Conservation (phyloP, 2,113 vertebrate species). For the Circaetus cinerascens region DNA sequence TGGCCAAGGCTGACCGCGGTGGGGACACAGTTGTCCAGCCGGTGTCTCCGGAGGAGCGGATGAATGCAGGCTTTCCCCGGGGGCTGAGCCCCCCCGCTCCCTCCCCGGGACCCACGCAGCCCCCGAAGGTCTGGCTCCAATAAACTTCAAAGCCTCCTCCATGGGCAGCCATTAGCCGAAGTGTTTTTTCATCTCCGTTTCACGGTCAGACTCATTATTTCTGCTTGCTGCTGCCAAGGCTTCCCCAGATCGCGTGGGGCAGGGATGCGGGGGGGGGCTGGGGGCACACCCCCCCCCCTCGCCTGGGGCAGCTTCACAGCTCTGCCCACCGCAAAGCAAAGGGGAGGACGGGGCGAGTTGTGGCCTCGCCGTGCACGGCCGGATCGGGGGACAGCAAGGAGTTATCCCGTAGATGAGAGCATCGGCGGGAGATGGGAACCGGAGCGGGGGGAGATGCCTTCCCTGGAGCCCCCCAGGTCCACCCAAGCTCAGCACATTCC, state of each 20-base stretch:
- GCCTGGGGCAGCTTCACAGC: neutral
- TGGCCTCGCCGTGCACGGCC: rapidly evolving
- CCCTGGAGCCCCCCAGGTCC: neutral
- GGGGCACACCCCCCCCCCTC: neutral
- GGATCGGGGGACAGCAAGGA: neutral
- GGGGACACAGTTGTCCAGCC: neutral
- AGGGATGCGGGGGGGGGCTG: neutral
- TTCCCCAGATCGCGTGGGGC: neutral
- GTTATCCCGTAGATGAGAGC: too few relatives aligned
- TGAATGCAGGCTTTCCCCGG: neutral
- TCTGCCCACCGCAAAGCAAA: neutral
- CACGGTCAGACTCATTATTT: neutral
- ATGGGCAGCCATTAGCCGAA: neutral
- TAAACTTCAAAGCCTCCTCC: slow-evolving; percentile 25
- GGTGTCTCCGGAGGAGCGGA: rapidly evolving
- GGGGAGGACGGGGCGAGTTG: neutral
- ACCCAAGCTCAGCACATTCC: neutral
- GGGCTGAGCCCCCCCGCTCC: neutral
- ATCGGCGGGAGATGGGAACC: rapidly evolving
- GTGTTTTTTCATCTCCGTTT: neutral
- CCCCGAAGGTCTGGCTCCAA: neutral
- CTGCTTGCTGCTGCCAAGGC: neutral
- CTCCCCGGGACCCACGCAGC: neutral
- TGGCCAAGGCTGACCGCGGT: neutral
- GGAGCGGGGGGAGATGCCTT: neutral